phyloP scores from a whole-genome alignment of 2,113 vertebrate genomes.

The Protobothrops mucrosquamatus region DNA sequence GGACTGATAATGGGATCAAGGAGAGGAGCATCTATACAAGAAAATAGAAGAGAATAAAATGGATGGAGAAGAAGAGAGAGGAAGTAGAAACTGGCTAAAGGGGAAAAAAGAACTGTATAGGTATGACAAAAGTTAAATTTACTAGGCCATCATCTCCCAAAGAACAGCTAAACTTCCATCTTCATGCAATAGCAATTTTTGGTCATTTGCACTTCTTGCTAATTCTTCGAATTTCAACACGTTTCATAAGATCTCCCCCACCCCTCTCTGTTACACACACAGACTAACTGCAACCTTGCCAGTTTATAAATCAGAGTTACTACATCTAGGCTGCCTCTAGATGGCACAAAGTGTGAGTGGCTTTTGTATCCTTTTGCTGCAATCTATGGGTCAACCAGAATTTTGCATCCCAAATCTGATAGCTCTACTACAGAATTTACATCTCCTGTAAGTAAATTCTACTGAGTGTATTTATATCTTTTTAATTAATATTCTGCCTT shows the following conservation, averaged over 20 bases:
- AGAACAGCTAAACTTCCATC: not conserved
- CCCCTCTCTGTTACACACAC: fast-evolving
- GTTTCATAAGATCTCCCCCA: not conserved
- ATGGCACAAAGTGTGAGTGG: not conserved
- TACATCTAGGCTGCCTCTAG: not conserved
- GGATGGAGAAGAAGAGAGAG: not conserved
- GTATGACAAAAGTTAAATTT: not conserved
- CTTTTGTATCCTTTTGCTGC: not conserved
- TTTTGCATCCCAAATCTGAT: not conserved
- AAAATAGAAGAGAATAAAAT: not conserved
- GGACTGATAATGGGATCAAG: not conserved
- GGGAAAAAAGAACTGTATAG: not conserved
- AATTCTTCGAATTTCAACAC: not conserved
- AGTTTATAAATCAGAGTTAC: not conserved
- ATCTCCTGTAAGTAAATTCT: not conserved
- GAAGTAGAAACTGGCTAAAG: not conserved
- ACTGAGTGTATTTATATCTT: not conserved
- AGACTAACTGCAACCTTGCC: not conserved
- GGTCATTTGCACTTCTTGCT: not conserved
- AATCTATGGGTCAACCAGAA: not conserved
- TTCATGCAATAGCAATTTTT: not conserved
- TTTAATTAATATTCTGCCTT: not conserved
- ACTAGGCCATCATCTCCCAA: not conserved
- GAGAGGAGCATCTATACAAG: not conserved
- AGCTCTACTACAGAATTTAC: not conserved